Evolutionary conservation across 2,113 vertebrate species (phyloP).

Genomic region (Pituophis catenifer): DNA sequence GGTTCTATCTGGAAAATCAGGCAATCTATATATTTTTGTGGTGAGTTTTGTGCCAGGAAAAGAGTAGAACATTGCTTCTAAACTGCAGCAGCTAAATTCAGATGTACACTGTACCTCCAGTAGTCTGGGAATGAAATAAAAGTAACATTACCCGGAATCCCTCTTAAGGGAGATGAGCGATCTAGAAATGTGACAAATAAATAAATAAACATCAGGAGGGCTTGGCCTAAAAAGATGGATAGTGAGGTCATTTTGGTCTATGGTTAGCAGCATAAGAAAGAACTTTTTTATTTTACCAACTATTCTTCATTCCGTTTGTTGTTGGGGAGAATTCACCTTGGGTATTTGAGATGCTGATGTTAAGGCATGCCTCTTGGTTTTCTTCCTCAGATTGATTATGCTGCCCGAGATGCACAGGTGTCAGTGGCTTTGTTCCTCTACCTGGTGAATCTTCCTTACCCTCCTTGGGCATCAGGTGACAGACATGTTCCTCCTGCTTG

Average conservation of each 20-base stretch:
- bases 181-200: neutral
- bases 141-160: neutral
- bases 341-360: neutral
- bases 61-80: neutral
- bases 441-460: constrained; percentile 74
- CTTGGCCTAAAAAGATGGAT: neutral
- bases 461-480: constrained; percentile 42
- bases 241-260: neutral
- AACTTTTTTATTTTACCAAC: neutral
- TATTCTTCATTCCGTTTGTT: neutral
- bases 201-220: neutral
- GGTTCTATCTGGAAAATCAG: neutral
- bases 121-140: neutral
- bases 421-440: constrained; percentile 89
- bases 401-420: constrained; percentile 90
- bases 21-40: neutral
- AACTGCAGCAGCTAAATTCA: neutral
- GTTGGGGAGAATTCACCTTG: neutral
- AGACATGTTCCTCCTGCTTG: constrained; percentile 58
- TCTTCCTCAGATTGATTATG: constrained; percentile 82
- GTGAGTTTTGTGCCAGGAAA: neutral
- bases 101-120: neutral
- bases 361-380: constrained; percentile 25
- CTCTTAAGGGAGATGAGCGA: neutral
- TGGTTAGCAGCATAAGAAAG: neutral